Conservation (phyloP, 1,140 invertebrate species). For the Pogonognathellus flavescens region DNA sequence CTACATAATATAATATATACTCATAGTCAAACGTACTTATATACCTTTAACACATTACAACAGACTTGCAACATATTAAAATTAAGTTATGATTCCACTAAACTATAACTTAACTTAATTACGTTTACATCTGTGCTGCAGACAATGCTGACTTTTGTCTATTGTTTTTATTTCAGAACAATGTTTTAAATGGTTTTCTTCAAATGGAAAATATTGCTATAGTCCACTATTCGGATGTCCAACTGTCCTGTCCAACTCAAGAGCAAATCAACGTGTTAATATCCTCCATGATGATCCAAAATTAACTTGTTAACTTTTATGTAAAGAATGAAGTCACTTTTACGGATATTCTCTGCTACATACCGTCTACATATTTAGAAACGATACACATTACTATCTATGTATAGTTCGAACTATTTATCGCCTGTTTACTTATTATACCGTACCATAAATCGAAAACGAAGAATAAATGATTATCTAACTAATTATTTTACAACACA, state of each 20-base stretch:
- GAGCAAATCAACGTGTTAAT: slow-evolving; percentile 93
- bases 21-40: slow-evolving; percentile 23
- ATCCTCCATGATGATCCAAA: slow-evolving; percentile 75
- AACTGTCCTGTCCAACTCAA: slow-evolving; percentile 87
- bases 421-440: background rate
- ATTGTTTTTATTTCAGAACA: slow-evolving; percentile 77
- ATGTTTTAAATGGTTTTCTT: slow-evolving; percentile 87
- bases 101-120: background rate
- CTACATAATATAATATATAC: background rate
- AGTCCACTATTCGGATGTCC: slow-evolving; percentile 79
- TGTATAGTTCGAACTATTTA: background rate
- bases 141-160: slow-evolving; percentile 1
- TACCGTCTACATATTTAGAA: too few relatives aligned
- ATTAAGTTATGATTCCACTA: too few relatives aligned
- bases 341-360: too few relatives aligned
- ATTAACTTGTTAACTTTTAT: background rate
- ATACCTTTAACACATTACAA: too few relatives aligned
- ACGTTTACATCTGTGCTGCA: slow-evolving; percentile 16
- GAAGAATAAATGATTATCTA: too few relatives aligned
- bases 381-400: too few relatives aligned
- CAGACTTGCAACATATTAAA: too few relatives aligned
- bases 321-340: too few relatives aligned
- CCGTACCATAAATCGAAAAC: too few relatives aligned
- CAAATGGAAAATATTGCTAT: slow-evolving; percentile 84
- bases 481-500: too few relatives aligned